These are phyloP conservation scores for Hipparchia semele DNA, from an alignment of 2,888 invertebrate genomes.

Conservation along the genomic window DNA sequence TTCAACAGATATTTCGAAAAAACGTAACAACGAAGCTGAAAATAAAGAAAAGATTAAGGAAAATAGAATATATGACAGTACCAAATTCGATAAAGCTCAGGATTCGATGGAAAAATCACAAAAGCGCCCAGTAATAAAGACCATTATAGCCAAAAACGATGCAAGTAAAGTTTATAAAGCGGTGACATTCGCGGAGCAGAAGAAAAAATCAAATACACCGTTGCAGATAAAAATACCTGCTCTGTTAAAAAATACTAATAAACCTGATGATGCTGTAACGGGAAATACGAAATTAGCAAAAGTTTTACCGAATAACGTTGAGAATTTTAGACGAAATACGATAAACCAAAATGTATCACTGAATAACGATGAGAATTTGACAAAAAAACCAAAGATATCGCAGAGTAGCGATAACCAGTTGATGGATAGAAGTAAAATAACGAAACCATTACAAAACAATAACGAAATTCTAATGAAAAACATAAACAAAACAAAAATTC, in stretches of 20 bases:
- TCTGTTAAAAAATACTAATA: slow-evolving; percentile 36
- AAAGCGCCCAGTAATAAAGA: slow-evolving; percentile 52
- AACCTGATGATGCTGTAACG: slow-evolving; percentile 14
- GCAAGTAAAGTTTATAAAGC: slow-evolving; percentile 54
- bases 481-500: background rate
- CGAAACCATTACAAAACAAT: background rate
- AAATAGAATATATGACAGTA: background rate
- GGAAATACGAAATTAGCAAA: background rate
- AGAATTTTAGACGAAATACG: background rate
- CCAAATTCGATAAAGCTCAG: background rate
- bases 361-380: slow-evolving; percentile 2
- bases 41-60: background rate
- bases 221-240: slow-evolving; percentile 56
- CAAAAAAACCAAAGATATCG: background rate
- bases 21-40: background rate
- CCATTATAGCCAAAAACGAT: slow-evolving; percentile 50
- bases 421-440: slow-evolving; percentile 38
- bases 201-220: slow-evolving; percentile 30
- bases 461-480: background rate
- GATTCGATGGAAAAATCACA: background rate
- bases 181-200: slow-evolving; percentile 57
- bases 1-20: slow-evolving; percentile 12
- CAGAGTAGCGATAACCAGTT: background rate
- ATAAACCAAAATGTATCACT: slow-evolving; percentile 8
- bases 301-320: background rate